phyloP scores from a whole-genome alignment of 2,113 vertebrate genomes.

The Clarias macrocephalus region DNA sequence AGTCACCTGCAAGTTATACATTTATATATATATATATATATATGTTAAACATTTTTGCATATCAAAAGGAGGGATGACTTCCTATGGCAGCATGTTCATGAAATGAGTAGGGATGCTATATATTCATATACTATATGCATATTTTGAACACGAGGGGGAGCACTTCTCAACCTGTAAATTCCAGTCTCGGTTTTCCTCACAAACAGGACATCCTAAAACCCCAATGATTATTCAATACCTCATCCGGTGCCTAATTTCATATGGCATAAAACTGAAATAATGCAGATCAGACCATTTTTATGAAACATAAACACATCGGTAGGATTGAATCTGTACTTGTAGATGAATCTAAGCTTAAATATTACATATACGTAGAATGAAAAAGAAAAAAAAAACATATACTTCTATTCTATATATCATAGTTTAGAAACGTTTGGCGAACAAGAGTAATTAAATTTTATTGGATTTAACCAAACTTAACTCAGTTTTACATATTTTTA shows the following conservation, averaged over 20 bases:
- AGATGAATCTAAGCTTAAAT: neutral
- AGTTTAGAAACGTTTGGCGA: neutral
- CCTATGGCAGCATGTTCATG: neutral
- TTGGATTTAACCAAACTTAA: neutral
- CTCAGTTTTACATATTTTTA: neutral
- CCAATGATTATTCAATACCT: neutral
- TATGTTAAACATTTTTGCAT: neutral
- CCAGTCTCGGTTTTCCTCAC: neutral
- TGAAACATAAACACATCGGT: neutral
- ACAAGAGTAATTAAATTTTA: neutral
- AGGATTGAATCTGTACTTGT: neutral
- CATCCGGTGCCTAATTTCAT: neutral
- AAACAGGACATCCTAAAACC: slow-evolving; percentile 7
- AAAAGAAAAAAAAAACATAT: neutral
- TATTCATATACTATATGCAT: slow-evolving; percentile 9
- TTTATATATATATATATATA: neutral
- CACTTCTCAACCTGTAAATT: slow-evolving; percentile 45
- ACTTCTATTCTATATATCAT: neutral
- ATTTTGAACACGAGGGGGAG: slow-evolving; percentile 56
- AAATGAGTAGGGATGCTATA: neutral
- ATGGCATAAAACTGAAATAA: neutral
- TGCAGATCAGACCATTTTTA: neutral
- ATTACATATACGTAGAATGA: neutral
- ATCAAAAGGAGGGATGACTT: neutral
- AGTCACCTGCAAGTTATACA: slow-evolving; percentile 71